Base-by-base conservation (phyloP, 1,140 invertebrate genomes). In the Cataglyphis hispanica region DNA sequence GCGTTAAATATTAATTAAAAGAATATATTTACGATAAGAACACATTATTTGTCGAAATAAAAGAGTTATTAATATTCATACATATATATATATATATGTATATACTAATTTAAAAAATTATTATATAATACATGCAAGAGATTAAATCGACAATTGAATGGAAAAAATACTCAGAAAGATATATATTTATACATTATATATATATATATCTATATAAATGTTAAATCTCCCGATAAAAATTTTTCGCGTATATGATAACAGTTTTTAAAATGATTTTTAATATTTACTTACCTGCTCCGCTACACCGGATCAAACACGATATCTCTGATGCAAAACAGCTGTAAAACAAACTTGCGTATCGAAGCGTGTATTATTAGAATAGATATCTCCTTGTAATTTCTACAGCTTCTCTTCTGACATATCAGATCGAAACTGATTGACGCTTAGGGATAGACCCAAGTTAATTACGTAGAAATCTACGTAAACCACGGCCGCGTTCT, bases 381-480 rank as follows among this genome's bases (percentile, higher is more conserved):
- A 19, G 43, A 46, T 74, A 61, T 56, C 81, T 89, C 72, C 84
- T 80, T 31, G 60, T 5, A 80, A 22, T 58, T 50, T 50, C 46
- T 53, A 43, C 60, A 76, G 78, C 70, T 85, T 89, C 76, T 88
- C 61, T 64, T 84, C 75, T 69, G 85, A 90, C 61, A 75, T 89
- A 77, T 72, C 85, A 85, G 75, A 85, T 90, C 61, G 80, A 69
- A 90, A 90, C 89, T 89, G 89, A 90, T 90, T 87, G 88, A 90
- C 89, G 89, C 88, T 87, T 58, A 72, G 89, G 89, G 88, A 90
- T 90, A 89, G 46, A 85, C 22, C 43, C 69, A 56, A 87, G 88
- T 90, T 90, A 90, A 90, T 90, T 90, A 90, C 61, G 80, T n/a
- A n/a, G n/a, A 76, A 89, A 80, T 86, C 89, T 89, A 87, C 78